Evolutionary conservation across 2,888 invertebrate genomes (phyloP).

Genomic region (Pyrgus malvae): DNA sequence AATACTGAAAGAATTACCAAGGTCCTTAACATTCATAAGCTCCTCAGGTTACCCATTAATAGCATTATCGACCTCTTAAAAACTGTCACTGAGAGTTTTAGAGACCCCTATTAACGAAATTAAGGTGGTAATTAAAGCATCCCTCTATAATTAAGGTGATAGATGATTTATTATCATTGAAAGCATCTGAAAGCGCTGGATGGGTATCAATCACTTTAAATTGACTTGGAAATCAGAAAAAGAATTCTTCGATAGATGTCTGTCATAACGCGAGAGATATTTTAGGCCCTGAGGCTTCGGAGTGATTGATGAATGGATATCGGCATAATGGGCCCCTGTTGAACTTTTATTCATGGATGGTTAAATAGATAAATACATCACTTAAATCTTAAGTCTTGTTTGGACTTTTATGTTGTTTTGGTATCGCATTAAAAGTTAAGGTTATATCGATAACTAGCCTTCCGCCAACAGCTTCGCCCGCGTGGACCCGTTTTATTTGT

Average conservation of each 20-base stretch:
- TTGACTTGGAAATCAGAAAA: slow-evolving; percentile 43
- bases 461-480: too few species aligned
- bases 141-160: slow-evolving; percentile 36
- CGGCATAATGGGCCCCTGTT: slow-evolving; percentile 29
- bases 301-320: slow-evolving; percentile 44
- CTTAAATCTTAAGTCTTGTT: background rate
- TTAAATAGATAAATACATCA: background rate
- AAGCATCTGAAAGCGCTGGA: slow-evolving; percentile 7
- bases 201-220: slow-evolving; percentile 54
- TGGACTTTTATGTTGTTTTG: background rate
- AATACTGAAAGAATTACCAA: slow-evolving; percentile 1
- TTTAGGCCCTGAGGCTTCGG: slow-evolving; percentile 23
- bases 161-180: slow-evolving; percentile 17
- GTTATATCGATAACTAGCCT: too few species aligned
- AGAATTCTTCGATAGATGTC: slow-evolving; percentile 33
- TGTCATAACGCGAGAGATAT: slow-evolving; percentile 30
- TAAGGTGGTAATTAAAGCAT: slow-evolving; percentile 43
- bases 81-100: background rate
- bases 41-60: slow-evolving; percentile 18
- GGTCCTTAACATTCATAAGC: slow-evolving; percentile 9
- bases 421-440: too few species aligned
- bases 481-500: too few species aligned
- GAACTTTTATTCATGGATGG: slow-evolving; percentile 10
- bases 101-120: slow-evolving; percentile 37
- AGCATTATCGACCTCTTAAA: slow-evolving; percentile 8